Evolutionary conservation across 2,113 vertebrate species (phyloP).

Genomic region (Brevimyrus niger): DNA sequence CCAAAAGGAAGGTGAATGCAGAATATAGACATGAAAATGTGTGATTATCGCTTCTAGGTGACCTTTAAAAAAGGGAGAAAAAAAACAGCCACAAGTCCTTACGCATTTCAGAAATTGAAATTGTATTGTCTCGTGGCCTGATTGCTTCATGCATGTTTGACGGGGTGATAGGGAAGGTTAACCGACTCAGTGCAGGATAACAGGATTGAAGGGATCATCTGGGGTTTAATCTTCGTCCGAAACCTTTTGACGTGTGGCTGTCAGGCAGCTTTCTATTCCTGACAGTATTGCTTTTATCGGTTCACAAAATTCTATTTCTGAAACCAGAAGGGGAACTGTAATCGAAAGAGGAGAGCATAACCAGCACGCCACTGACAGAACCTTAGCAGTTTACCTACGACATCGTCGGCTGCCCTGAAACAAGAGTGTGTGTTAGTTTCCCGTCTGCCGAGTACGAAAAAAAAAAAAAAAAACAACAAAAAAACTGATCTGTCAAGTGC

Average conservation of each 20-base stretch:
- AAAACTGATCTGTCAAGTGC: neutral
- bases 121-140: neutral
- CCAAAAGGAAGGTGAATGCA: slow-evolving; percentile 5
- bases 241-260: neutral
- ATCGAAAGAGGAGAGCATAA: neutral
- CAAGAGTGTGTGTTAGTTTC: neutral
- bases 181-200: neutral
- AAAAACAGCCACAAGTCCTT: neutral
- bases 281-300: neutral
- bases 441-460: neutral
- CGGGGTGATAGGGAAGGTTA: neutral
- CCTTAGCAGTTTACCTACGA: neutral
- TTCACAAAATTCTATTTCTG: neutral
- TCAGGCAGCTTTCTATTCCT: neutral
- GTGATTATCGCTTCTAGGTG: neutral
- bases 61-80: neutral
- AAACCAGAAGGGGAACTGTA: neutral
- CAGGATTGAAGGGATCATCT: neutral
- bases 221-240: neutral
- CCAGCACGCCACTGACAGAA: neutral
- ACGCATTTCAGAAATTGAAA: neutral
- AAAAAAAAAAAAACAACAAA: neutral
- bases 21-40: neutral
- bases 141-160: neutral
- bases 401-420: neutral